Evolutionary conservation across 2,888 invertebrate species (phyloP).

Genomic region (Dolichomitus sp.): DNA sequence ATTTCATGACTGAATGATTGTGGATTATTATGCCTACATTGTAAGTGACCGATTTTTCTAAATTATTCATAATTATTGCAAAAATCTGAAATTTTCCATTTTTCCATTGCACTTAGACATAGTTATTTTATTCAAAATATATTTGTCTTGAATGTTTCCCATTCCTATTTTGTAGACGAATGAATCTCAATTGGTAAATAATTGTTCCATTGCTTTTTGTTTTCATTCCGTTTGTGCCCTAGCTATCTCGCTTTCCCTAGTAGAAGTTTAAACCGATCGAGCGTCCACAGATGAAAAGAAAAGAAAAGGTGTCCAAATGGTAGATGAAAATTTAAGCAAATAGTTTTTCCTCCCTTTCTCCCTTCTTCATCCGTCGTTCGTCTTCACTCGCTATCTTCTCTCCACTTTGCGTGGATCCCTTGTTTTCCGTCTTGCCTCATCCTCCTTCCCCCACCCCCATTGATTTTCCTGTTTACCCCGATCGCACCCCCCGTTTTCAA

Average conservation of each 20-base stretch:
- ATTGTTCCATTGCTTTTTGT: background rate
- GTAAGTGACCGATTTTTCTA: no score
- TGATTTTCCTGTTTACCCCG: slow-evolving; percentile 27
- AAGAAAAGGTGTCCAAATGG: background rate
- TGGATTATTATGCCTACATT: no score
- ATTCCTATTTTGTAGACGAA: background rate
- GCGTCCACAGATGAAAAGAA: background rate
- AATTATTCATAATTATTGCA: no score
- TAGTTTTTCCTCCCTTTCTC: background rate
- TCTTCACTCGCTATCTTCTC: slow-evolving; percentile 15
- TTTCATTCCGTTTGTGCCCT: background rate
- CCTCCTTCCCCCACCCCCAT: background rate
- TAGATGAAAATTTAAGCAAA: slow-evolving; percentile 17
- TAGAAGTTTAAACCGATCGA: background rate
- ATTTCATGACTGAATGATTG: no score
- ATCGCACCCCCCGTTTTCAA: slow-evolving; percentile 38
- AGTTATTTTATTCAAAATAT: background rate
- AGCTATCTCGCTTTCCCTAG: background rate
- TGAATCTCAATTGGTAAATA: slow-evolving; percentile 6
- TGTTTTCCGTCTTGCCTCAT: slow-evolving; percentile 17
- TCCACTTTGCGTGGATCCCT: background rate
- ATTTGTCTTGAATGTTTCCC: background rate
- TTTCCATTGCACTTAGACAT: no score
- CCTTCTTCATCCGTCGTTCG: background rate
- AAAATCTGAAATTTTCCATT: no score